phyloP scores from a whole-genome alignment of 2,797 vertebrate species.

The Corythornis leucogaster region DNA sequence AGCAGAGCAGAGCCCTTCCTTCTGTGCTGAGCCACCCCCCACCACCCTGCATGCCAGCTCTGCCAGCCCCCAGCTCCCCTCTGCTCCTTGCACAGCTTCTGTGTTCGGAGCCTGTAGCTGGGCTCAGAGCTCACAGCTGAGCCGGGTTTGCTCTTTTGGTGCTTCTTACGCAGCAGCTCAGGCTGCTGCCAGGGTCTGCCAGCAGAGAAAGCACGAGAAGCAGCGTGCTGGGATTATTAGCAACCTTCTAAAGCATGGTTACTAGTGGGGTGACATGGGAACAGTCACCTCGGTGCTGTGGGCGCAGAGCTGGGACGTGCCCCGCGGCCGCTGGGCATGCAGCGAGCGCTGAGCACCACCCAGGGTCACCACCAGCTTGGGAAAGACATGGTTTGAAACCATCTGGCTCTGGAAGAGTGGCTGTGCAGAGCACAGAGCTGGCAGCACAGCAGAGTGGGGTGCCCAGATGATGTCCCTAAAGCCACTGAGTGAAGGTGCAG shows the following conservation, averaged over 20 bases:
- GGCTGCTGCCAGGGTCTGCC: constrained; percentile 7
- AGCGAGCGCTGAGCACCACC: accelerated
- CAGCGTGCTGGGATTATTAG: not conserved
- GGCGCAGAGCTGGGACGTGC: not conserved
- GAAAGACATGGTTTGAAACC: not conserved
- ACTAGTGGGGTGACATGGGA: not conserved
- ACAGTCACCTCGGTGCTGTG: not conserved
- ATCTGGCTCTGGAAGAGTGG: not conserved
- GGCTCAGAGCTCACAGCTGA: not conserved
- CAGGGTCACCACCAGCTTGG: not conserved
- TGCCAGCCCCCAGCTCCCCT: not conserved
- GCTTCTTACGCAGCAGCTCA: not conserved
- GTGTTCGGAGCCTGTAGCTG: not conserved
- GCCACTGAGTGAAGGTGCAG: not conserved
- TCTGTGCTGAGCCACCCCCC: not conserved
- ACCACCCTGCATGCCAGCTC: not conserved
- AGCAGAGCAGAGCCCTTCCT: not conserved
- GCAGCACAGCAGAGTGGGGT: not conserved
- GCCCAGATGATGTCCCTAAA: accelerated
- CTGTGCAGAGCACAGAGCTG: not conserved
- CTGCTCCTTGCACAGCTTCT: accelerated
- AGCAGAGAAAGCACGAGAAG: not conserved
- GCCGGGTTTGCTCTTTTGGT: constrained; percentile 10
- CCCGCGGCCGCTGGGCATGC: accelerated
- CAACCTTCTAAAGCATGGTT: not conserved